These are phyloP conservation scores for Dryas iulia DNA, from an alignment of 1,140 invertebrate genomes.

Conservation along the genomic window DNA sequence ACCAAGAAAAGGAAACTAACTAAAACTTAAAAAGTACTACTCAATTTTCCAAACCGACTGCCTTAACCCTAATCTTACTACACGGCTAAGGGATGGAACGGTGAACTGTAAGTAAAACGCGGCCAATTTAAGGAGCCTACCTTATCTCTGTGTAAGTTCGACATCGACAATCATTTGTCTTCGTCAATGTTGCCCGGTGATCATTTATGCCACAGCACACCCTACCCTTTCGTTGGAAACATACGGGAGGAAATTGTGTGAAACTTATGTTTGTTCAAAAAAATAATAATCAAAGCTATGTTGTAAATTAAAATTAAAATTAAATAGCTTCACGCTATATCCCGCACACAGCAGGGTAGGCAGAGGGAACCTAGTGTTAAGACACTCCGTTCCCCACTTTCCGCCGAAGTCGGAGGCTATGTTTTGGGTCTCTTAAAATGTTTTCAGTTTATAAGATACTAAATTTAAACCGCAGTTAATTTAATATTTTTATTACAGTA, in stretches of 20 bases:
- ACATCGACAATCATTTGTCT: slow-evolving; percentile 74
- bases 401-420: no score
- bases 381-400: no score
- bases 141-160: slow-evolving; percentile 76
- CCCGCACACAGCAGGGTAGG: no score
- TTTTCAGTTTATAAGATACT: no score
- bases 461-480: no score
- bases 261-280: no score
- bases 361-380: no score
- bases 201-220: slow-evolving; percentile 79
- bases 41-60: not conserved
- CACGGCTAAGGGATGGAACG: slow-evolving; percentile 52
- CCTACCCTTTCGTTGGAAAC: slow-evolving; percentile 67
- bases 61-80: slow-evolving; percentile 38
- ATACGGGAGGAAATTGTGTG: slow-evolving; percentile 38
- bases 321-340: no score
- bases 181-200: slow-evolving; percentile 74
- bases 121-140: slow-evolving; percentile 76
- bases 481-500: no score
- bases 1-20: not conserved
- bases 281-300: no score
- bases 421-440: no score
- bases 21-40: not conserved
- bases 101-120: slow-evolving; percentile 64
- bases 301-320: no score